phyloP scores from a whole-genome alignment of 2,797 vertebrate genomes.

The Xenopus petersii region DNA sequence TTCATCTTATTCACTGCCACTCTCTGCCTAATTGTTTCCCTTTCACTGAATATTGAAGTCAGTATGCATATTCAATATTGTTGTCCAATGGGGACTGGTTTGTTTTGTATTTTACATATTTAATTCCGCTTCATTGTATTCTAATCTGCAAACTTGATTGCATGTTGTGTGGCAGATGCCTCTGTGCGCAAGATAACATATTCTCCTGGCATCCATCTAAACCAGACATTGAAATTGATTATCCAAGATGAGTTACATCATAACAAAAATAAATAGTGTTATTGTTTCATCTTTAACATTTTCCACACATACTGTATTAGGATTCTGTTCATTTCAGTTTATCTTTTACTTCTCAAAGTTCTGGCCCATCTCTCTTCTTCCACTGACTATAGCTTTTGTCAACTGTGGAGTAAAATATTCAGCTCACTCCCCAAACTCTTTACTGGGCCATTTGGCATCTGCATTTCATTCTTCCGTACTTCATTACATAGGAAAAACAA shows the following conservation, averaged over 20 bases:
- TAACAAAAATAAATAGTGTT: too few relatives aligned
- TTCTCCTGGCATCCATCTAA: slow-evolving; percentile 39
- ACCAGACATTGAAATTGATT: slow-evolving; percentile 44
- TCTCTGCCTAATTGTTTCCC: slow-evolving; percentile 41
- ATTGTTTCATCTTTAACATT: too few relatives aligned
- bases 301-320: too few relatives aligned
- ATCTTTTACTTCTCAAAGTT: too few relatives aligned
- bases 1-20: slow-evolving; percentile 42
- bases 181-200: slow-evolving; percentile 29
- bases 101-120: slow-evolving; percentile 26
- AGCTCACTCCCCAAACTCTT: too few relatives aligned
- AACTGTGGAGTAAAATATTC: too few relatives aligned
- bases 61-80: slow-evolving; percentile 42
- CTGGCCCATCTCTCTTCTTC: too few relatives aligned
- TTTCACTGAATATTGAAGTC: slow-evolving; percentile 42
- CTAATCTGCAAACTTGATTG: slow-evolving; percentile 41
- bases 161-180: slow-evolving; percentile 30
- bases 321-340: too few relatives aligned
- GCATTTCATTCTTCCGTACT: too few relatives aligned
- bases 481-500: not conserved
- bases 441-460: too few relatives aligned
- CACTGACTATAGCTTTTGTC: too few relatives aligned
- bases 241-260: slow-evolving; percentile 16
- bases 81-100: slow-evolving; percentile 25
- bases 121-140: slow-evolving; percentile 43